These are phyloP conservation scores for Chrysaora quinquecirrha DNA, from an alignment of 30 jellyfish, hydroid and myxozoan species.

Conservation along the genomic window DNA sequence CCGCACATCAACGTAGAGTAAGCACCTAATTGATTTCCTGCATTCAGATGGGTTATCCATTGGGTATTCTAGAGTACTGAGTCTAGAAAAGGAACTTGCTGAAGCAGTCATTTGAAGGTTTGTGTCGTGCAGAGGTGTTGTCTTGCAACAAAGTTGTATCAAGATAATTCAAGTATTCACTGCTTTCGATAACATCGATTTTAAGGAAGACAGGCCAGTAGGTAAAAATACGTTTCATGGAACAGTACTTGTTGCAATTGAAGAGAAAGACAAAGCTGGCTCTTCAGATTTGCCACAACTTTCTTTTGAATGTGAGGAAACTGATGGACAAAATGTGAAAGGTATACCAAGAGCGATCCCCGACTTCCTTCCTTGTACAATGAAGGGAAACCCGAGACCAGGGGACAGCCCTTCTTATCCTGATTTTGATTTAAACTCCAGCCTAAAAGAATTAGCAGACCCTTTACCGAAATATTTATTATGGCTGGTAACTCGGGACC, in stretches of 20 bases:
- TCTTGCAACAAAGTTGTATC: neutral
- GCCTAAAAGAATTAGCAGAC: slow-evolving; percentile 16
- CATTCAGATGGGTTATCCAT: slow-evolving; percentile 25
- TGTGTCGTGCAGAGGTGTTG: neutral
- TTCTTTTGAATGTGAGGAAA: slow-evolving; percentile 15
- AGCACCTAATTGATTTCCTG: slow-evolving; percentile 27
- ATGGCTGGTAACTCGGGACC: slow-evolving; percentile 31
- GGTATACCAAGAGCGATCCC: slow-evolving; percentile 21
- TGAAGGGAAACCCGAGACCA: slow-evolving; percentile 30
- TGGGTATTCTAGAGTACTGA: slow-evolving; percentile 20
- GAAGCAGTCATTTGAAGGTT: slow-evolving; percentile 15
- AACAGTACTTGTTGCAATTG: slow-evolving; percentile 12
- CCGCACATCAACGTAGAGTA: slow-evolving; percentile 24
- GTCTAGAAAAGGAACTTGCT: slow-evolving; percentile 16
- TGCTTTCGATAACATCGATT: slow-evolving; percentile 14
- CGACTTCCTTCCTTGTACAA: slow-evolving; percentile 7
- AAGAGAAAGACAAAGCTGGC: slow-evolving; percentile 6
- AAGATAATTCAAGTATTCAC: neutral
- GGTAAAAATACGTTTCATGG: slow-evolving; percentile 22
- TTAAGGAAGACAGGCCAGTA: slow-evolving; percentile 11
- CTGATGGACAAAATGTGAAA: slow-evolving; percentile 27
- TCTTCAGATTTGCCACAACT: slow-evolving; percentile 13
- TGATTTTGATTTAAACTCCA: slow-evolving; percentile 11
- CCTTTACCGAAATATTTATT: slow-evolving; percentile 20
- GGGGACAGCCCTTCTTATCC: slow-evolving; percentile 26